A percentile compares a stretch with the other conserved stretches of the same genome.
Conservation (phyloP, 2,888 invertebrate genomes). For the Danaus chrysippus region DNA sequence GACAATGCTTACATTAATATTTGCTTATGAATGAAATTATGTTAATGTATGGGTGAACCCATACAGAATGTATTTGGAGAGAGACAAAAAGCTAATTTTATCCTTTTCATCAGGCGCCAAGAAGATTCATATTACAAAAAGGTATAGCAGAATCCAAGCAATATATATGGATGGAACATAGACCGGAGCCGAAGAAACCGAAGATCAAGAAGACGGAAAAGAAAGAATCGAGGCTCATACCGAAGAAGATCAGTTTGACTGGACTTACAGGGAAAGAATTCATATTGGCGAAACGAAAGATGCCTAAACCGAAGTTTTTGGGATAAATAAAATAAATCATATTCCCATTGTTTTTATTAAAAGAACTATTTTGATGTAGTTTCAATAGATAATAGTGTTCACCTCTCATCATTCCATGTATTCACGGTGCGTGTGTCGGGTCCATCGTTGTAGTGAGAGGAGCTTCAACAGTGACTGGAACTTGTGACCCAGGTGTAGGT, state of each 20-base stretch:
- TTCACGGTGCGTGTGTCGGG: too few species aligned
- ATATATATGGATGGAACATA: conserved; percentile 56
- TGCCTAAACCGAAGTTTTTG: conserved; percentile 53
- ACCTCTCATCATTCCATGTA: too few species aligned
- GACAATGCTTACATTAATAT: too few species aligned
- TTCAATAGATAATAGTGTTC: neutral
- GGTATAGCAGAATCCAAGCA: conserved; percentile 44
- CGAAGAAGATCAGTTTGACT: conserved; percentile 39
- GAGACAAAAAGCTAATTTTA: too few species aligned
- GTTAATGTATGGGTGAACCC: too few species aligned
- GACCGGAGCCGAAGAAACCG: conserved; percentile 24
- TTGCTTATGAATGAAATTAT: too few species aligned
- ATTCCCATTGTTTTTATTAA: neutral
- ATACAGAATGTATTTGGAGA: too few species aligned
- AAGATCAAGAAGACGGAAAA: conserved; percentile 23
- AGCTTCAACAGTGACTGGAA: too few species aligned
- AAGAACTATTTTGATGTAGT: neutral
- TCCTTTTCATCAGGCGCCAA: conserved; percentile 39
- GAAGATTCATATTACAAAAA: conserved; percentile 48
- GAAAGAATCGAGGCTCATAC: conserved; percentile 37
- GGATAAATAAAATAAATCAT: conserved; percentile 11
- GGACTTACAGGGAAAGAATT: conserved; percentile 47
- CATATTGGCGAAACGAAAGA: conserved; percentile 50
- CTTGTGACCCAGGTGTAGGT: too few species aligned
- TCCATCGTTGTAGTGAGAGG: too few species aligned